phyloP scores from a whole-genome alignment of 2,113 vertebrate species.

The Microcebus murinus region DNA sequence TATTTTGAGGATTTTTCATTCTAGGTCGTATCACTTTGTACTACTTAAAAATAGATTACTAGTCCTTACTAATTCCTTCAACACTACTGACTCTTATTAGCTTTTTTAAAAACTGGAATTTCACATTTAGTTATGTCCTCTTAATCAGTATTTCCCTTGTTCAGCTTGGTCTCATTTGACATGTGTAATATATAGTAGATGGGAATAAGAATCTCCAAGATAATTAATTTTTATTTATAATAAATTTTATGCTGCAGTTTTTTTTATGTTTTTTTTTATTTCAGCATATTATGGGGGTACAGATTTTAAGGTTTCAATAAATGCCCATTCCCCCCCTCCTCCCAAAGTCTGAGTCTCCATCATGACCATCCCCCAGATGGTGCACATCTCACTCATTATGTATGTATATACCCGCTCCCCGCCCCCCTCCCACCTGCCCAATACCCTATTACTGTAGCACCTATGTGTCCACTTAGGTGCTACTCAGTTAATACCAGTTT shows the following conservation, averaged over 20 bases:
- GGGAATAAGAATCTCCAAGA: slow-evolving; percentile 40
- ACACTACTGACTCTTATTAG: slow-evolving; percentile 40
- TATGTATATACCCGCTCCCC: too few species aligned
- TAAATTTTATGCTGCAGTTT: neutral
- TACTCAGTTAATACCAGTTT: too few species aligned
- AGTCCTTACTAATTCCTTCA: neutral
- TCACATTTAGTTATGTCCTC: neutral
- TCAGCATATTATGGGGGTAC: too few species aligned
- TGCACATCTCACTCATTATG: too few species aligned
- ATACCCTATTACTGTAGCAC: too few species aligned
- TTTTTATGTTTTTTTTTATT: too few species aligned
- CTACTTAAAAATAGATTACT: slow-evolving; percentile 34
- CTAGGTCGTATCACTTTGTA: neutral
- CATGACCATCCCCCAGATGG: too few species aligned
- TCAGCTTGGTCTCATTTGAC: slow-evolving; percentile 72
- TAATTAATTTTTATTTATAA: slow-evolving; percentile 11
- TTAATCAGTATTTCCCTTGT: neutral
- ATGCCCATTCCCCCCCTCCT: too few species aligned
- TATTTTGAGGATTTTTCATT: neutral
- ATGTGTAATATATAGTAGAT: neutral
- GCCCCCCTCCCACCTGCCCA: too few species aligned
- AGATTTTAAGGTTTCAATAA: too few species aligned
- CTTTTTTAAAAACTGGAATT: neutral
- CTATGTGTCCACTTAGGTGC: too few species aligned
- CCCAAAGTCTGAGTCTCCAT: too few species aligned